Base-by-base conservation (phyloP, 2,888 invertebrate species). In the Argynnis bischoffii region DNA sequence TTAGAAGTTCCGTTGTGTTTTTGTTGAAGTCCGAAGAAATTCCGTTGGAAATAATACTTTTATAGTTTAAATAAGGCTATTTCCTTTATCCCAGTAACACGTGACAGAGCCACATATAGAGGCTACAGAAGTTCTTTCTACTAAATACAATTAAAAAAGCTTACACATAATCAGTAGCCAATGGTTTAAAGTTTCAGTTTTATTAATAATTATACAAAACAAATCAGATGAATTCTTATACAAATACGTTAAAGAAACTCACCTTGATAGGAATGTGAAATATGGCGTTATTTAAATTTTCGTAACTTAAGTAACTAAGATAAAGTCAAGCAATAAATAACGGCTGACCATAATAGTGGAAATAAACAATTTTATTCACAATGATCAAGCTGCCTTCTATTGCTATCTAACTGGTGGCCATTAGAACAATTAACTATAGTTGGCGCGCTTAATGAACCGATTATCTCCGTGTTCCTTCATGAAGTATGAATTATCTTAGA, bases 361-460 rank as follows among this genome's bases (percentile, higher is more conserved):
- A 67, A 70, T 67, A 57, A 57, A 61, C 67, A 63, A 51, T 64
- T 67, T 56, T 64, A 61, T 67, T 61, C 64, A 67, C 65, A 69
- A 63, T 69, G 66, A 67, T 66, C 57, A 57, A 56, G 65, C 35
- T 41, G 35, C 65, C 83, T 83, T 85, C 83, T 85, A 87, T 85
- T 85, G 83, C 84, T 78, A 76, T 81, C 79, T 80, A 84, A 87
- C 85, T 80, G 79, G 77, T 79, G 73, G 76, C 81, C 84, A 86
- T 89, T 90, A 86, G 88, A 84, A 86, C 88, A 89, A 90, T 90
- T 89, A 89, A 84, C 81, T 75, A 78, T 81, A 81, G 81, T 81
- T 81, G 79, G 79, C 77, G 75, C 75, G 76, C 77, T 85, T 88
- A 87, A 87, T 83, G 86, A 88, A 82, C 78, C 87, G 87, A 88